phyloP scores from a whole-genome alignment of 2,113 vertebrate genomes.

The Chloebia gouldiae region DNA sequence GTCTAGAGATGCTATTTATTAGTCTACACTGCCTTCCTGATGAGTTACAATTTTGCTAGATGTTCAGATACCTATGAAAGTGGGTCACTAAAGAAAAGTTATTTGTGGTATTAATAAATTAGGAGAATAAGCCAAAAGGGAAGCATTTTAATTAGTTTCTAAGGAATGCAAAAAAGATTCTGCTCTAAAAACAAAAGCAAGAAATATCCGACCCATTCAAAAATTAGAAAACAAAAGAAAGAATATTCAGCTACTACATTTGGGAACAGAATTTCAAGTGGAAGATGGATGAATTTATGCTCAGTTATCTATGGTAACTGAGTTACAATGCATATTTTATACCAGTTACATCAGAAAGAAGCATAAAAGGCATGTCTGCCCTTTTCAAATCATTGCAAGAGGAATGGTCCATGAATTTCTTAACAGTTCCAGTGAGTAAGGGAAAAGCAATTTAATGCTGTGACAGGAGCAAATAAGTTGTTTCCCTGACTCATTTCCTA shows the following conservation, averaged over 20 bases:
- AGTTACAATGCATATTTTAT: slow-evolving; percentile 18
- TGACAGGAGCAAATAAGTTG: slow-evolving; percentile 15
- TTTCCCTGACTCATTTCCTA: slow-evolving; percentile 5
- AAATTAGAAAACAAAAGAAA: slow-evolving; percentile 21
- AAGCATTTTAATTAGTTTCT: slow-evolving; percentile 68
- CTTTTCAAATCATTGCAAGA: slow-evolving; percentile 29
- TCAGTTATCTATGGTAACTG: neutral
- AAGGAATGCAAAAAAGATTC: slow-evolving; percentile 42
- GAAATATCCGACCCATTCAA: neutral
- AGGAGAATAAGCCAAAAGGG: slow-evolving; percentile 66
- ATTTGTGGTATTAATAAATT: slow-evolving; percentile 65
- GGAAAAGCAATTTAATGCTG: slow-evolving; percentile 15
- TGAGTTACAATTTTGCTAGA: slow-evolving; percentile 32
- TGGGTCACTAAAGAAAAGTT: slow-evolving; percentile 65
- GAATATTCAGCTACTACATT: neutral
- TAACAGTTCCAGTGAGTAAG: slow-evolving; percentile 18
- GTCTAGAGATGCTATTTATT: slow-evolving; percentile 1
- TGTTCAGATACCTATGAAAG: slow-evolving; percentile 56
- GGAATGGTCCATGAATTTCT: slow-evolving; percentile 50
- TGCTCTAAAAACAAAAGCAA: slow-evolving; percentile 39
- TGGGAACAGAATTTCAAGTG: slow-evolving; percentile 26
- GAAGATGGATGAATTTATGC: slow-evolving; percentile 20
- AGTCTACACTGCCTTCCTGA: slow-evolving; percentile 10
- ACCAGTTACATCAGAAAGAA: neutral
- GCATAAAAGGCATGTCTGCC: neutral